Conservation (phyloP, 1,140 invertebrate genomes). For the Eulimnadia texana region DNA sequence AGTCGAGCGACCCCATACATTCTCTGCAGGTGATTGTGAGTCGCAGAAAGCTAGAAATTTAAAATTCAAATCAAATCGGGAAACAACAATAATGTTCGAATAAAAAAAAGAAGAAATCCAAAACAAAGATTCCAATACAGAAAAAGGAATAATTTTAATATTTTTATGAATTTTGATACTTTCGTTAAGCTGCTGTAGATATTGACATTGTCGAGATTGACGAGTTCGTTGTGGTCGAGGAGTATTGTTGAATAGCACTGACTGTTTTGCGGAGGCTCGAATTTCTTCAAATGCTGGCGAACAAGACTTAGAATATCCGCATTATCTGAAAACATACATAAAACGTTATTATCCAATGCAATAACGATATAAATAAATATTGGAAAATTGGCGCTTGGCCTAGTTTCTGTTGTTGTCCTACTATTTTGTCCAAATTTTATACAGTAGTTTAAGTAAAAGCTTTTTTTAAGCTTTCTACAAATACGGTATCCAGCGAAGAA, state of each 20-base stretch:
- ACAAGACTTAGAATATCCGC: slow-evolving; percentile 28
- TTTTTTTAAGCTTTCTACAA: no score
- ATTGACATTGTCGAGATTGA: slow-evolving; percentile 72
- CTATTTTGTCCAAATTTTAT: no score
- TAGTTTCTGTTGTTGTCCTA: no score
- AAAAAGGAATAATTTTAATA: not conserved
- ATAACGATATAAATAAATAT: no score
- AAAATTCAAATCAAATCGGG: no score
- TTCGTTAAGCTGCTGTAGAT: slow-evolving; percentile 61
- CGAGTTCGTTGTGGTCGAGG: slow-evolving; percentile 71
- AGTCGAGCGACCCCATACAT: slow-evolving; percentile 74
- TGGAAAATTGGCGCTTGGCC: no score
- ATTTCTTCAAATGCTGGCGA: slow-evolving; percentile 29
- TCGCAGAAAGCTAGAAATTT: slow-evolving; percentile 66
- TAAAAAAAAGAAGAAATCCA: slow-evolving; percentile 10
- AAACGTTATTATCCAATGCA: no score
- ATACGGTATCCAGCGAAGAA: no score
- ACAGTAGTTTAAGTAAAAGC: no score
- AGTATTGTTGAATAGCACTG: slow-evolving; percentile 48
- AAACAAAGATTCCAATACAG: not conserved
- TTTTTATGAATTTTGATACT: slow-evolving; percentile 33
- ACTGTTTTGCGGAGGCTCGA: slow-evolving; percentile 28
- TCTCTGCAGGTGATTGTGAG: slow-evolving; percentile 63
- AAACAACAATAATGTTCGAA: no score
- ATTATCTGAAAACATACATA: slow-evolving; percentile 5